A percentile compares a stretch with the other conserved stretches of the same genome.
Conservation (phyloP, 2,888 invertebrate species). For the Melipona beecheii region DNA sequence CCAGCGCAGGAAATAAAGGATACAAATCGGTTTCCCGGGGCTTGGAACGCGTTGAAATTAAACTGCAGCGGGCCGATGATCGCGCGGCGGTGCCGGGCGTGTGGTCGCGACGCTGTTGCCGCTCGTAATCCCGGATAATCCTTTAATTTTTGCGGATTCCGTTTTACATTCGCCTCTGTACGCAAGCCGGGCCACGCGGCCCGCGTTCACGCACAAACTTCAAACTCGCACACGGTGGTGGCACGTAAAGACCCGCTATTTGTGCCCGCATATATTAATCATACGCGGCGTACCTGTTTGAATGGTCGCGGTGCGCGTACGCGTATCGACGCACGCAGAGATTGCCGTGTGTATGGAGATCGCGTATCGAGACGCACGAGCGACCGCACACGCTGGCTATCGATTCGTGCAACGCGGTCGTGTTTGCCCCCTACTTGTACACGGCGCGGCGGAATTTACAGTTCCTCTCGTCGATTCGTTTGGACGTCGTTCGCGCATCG, state of each 20-base stretch:
- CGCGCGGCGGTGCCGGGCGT: conserved; percentile 13
- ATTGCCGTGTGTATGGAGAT: not conserved
- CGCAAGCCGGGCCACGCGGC: not conserved
- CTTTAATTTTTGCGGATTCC: conserved; percentile 77
- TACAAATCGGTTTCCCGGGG: conserved; percentile 53
- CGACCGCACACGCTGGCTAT: not conserved
- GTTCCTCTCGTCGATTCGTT: conserved; percentile 26
- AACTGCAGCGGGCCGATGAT: conserved; percentile 53
- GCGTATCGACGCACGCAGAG: not conserved
- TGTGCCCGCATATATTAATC: conserved; percentile 57
- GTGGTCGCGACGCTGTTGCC: conserved; percentile 50
- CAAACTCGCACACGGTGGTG: conserved; percentile 4
- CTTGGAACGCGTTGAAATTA: conserved; percentile 64
- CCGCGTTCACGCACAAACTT: not conserved
- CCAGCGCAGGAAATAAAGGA: conserved; percentile 47
- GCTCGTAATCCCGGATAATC: conserved; percentile 77
- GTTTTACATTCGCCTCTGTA: conserved; percentile 51
- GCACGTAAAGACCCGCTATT: conserved; percentile 39
- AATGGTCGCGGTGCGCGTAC: not conserved
- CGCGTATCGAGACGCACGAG: conserved; percentile 8
- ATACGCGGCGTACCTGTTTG: conserved; percentile 21
- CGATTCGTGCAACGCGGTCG: conserved; percentile 1
- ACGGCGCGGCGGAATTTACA: conserved; percentile 15
- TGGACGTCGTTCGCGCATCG: not conserved
- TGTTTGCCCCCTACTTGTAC: not conserved